Conservation (phyloP, 2,113 vertebrate species). For the Ciconia boyciana region DNA sequence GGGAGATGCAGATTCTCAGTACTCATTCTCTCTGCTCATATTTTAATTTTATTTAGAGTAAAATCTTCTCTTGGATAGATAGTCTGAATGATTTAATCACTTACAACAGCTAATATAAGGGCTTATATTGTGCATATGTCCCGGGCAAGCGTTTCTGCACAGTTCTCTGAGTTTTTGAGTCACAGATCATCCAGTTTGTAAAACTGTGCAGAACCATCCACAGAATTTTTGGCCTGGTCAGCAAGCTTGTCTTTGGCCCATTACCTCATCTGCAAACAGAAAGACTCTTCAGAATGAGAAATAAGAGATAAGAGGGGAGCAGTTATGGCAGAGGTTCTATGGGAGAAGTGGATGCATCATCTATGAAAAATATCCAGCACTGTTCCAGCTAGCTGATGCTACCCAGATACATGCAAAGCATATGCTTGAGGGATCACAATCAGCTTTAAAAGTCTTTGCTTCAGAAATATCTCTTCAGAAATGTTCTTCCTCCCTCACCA, state of each 20-base stretch:
- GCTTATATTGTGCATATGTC: background rate
- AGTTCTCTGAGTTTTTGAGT: background rate
- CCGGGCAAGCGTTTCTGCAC: background rate
- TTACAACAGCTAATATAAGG: background rate
- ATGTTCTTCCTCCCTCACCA: background rate
- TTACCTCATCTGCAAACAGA: constrained; percentile 20
- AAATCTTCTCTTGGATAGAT: background rate
- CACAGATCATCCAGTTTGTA: background rate
- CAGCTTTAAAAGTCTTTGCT: background rate
- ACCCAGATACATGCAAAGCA: background rate
- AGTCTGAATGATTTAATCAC: background rate
- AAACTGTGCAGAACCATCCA: background rate
- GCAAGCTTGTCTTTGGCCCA: background rate
- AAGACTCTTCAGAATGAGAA: background rate
- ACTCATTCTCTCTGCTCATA: background rate
- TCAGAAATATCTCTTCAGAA: background rate
- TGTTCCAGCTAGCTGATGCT: constrained; percentile 2
- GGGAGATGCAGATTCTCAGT: background rate
- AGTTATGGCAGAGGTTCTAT: background rate
- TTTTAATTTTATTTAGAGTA: background rate
- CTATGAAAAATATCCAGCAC: background rate
- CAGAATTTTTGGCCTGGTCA: background rate
- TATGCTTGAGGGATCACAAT: background rate
- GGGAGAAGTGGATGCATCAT: background rate
- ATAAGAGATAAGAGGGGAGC: background rate